Evolutionary conservation across 2,113 vertebrate genomes (phyloP).

Genomic region (Caloenas nicobarica): DNA sequence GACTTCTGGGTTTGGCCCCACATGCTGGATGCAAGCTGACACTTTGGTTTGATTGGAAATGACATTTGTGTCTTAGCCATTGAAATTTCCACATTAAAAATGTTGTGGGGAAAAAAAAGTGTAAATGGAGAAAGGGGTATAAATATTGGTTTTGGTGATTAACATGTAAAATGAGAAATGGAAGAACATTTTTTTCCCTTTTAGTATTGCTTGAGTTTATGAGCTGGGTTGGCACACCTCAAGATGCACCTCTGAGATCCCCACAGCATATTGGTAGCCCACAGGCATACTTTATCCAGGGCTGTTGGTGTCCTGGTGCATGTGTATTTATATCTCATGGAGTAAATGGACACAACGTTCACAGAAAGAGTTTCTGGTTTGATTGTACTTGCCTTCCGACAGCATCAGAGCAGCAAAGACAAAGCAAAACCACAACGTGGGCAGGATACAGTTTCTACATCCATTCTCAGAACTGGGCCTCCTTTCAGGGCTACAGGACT

Average conservation of each 20-base stretch:
- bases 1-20: background rate
- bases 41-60: background rate
- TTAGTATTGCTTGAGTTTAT: background rate
- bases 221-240: background rate
- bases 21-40: background rate
- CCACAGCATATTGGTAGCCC: background rate
- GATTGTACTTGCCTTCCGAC: background rate
- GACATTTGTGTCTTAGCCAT: background rate
- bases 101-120: background rate
- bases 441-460: background rate
- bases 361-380: background rate
- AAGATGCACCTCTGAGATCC: background rate
- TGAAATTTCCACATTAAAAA: background rate
- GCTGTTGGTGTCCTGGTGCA: background rate
- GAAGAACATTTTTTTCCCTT: background rate
- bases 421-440: fast-evolving
- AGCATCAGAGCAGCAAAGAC: background rate
- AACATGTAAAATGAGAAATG: background rate
- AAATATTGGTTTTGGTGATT: background rate
- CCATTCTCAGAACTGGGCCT: background rate
- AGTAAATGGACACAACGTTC: background rate
- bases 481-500: background rate
- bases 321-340: background rate
- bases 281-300: too few species aligned
- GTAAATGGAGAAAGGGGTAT: background rate